Evolutionary conservation across 1,140 invertebrate species (phyloP).

Genomic region (Lepidostoma basale): DNA sequence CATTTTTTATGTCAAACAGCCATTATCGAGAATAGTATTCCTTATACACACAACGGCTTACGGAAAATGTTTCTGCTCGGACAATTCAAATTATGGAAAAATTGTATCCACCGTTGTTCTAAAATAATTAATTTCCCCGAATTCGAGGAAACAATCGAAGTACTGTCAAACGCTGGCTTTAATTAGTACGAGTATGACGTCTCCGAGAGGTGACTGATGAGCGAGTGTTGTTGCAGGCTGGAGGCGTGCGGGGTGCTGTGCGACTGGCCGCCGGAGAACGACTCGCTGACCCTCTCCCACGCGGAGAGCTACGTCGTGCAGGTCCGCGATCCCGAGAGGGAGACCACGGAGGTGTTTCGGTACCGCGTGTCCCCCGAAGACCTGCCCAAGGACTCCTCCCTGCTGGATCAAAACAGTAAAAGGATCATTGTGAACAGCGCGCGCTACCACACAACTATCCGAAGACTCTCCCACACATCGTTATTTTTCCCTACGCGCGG

Average conservation of each 20-base stretch:
- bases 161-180: too few species aligned
- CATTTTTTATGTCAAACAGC: too few species aligned
- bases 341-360: conserved; percentile 53
- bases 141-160: too few species aligned
- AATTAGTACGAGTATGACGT: too few species aligned
- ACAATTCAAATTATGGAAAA: too few species aligned
- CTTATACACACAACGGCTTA: too few species aligned
- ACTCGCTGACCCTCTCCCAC: conserved; percentile 37
- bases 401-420: conserved; percentile 61
- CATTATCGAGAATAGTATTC: too few species aligned
- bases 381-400: conserved; percentile 48
- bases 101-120: too few species aligned
- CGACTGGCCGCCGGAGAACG: conserved; percentile 50
- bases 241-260: conserved; percentile 67
- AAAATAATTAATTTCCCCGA: too few species aligned
- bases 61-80: too few species aligned
- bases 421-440: conserved; percentile 64
- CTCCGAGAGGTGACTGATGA: too few species aligned
- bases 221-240: conserved; percentile 52
- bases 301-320: conserved; percentile 63
- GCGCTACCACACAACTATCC: conserved; percentile 63
- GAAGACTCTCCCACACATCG: conserved; percentile 60
- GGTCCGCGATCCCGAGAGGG: conserved; percentile 55
- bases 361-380: conserved; percentile 51
- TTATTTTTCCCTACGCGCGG: conserved; percentile 67